Percentiles rank a stretch among this genome's conserved stretches.
Conservation (phyloP, 2,888 invertebrate genomes). For the Lamellibrachia satsuma region DNA sequence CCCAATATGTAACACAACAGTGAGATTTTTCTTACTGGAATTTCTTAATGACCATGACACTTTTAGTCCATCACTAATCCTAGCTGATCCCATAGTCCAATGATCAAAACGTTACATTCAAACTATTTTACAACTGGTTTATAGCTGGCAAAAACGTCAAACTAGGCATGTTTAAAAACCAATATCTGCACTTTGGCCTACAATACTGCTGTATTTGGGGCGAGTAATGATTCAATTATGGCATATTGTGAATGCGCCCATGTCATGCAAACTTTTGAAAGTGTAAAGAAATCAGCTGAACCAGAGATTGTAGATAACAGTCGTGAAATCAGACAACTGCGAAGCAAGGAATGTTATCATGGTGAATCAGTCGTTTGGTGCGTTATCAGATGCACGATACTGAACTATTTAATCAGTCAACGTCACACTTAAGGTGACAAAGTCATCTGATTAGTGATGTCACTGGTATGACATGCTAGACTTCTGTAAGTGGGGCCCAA, state of each 20-base stretch:
- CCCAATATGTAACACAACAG: background rate
- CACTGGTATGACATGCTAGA: background rate
- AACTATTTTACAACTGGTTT: background rate
- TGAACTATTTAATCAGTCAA: background rate
- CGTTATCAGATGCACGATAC: background rate
- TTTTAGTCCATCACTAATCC: background rate
- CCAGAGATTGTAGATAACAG: background rate
- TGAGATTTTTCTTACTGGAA: background rate
- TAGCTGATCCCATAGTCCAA: background rate
- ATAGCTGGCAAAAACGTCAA: background rate
- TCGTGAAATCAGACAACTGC: background rate
- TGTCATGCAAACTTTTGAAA: background rate
- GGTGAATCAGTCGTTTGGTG: background rate
- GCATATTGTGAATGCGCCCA: too few species aligned
- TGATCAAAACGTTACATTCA: background rate
- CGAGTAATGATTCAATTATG: background rate
- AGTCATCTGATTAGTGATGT: background rate
- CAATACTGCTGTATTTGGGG: background rate
- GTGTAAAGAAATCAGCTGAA: background rate
- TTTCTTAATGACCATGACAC: background rate
- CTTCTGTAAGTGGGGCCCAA: too few species aligned
- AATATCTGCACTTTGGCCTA: background rate
- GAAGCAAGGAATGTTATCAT: background rate
- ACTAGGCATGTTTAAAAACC: background rate
- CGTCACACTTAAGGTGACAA: background rate